Conservation (phyloP, 2,888 invertebrate genomes). For the Callyntrura sp. region DNA sequence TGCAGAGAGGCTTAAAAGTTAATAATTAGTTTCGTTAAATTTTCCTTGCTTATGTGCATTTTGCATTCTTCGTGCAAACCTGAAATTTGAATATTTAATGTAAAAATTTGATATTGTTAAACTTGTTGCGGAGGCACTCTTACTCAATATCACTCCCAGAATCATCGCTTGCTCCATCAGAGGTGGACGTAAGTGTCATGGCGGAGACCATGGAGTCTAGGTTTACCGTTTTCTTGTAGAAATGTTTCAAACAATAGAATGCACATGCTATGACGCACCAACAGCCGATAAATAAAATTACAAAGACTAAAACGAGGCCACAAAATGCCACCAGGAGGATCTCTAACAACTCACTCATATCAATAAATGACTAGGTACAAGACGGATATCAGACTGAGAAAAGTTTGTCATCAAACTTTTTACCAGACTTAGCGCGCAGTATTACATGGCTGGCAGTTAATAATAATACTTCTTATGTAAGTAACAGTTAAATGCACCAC, state of each 20-base stretch:
- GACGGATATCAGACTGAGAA: not conserved
- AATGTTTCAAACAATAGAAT: slow-evolving; percentile 73
- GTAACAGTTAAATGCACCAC: not conserved
- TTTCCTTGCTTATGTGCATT: not conserved
- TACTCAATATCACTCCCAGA: slow-evolving; percentile 75
- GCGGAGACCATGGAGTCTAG: slow-evolving; percentile 74
- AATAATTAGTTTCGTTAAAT: slow-evolving; percentile 10
- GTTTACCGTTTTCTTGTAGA: slow-evolving; percentile 70
- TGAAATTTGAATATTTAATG: slow-evolving; percentile 40
- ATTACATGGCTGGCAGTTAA: not conserved
- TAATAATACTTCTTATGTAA: not conserved
- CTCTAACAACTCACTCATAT: slow-evolving; percentile 75
- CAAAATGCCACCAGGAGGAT: slow-evolving; percentile 75
- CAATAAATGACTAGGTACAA: slow-evolving; percentile 22
- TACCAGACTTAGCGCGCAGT: not conserved
- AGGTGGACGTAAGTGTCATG: slow-evolving; percentile 62
- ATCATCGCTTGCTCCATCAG: slow-evolving; percentile 61
- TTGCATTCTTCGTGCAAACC: no score
- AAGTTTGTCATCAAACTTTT: slow-evolving; percentile 34
- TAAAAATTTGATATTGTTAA: slow-evolving; percentile 9
- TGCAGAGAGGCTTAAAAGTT: slow-evolving; percentile 13
- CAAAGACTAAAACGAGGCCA: slow-evolving; percentile 75
- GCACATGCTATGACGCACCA: slow-evolving; percentile 78
- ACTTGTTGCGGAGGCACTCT: slow-evolving; percentile 42
- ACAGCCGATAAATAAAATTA: slow-evolving; percentile 71